Evolutionary conservation across 1,140 invertebrate genomes (phyloP), one percentile per base, ranked within the genome.

Genomic region (Drosophila pseudoobscura): DNA sequence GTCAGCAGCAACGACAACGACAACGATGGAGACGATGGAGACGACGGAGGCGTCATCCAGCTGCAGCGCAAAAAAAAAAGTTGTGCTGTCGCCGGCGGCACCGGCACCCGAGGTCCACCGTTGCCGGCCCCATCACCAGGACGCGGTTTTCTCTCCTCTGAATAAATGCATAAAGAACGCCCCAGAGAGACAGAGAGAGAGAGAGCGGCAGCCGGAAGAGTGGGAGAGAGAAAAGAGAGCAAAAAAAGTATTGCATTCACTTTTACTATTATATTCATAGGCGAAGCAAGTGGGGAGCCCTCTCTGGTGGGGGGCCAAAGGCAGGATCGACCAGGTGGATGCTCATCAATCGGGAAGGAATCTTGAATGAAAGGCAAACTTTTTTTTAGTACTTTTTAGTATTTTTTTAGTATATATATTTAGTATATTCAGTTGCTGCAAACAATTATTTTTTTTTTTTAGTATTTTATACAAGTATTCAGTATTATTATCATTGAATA

Each of bases 201-300:
- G 62, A 22, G 41, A 15, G 24, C 41, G 35, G 45, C 31, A 54
- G 57, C 47, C 4, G 24, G 24, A 5, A 5, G 24, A 26, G 24
- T 26, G 24, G 4, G 29, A 39, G 22, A 51, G 41, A 29, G 31
- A 43, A n/a, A 54, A 9, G 35, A 46, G 41, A 8, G 45, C 65
- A 53, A 35, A 45, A 65, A 57, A 58, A 50, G 74, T 79, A 84
- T 49, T 83, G 84, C 82, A 85, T 82, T 87, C 82, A 87, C 78
- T 87, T 87, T 87, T 82, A 87, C 74, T 85, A 80, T 85, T 87
- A 87, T 78, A 85, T 85, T 85, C 82, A 85, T 85, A 87, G 82
- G 82, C 73, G 63, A 65, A 68, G 39, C 58, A 50, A 62, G 56
- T 63, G 44, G 53, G 56, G 29, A 60, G 50, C 9, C 0, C 4